phyloP scores from a whole-genome alignment of 2,113 vertebrate species.

The Zootoca vivipara region DNA sequence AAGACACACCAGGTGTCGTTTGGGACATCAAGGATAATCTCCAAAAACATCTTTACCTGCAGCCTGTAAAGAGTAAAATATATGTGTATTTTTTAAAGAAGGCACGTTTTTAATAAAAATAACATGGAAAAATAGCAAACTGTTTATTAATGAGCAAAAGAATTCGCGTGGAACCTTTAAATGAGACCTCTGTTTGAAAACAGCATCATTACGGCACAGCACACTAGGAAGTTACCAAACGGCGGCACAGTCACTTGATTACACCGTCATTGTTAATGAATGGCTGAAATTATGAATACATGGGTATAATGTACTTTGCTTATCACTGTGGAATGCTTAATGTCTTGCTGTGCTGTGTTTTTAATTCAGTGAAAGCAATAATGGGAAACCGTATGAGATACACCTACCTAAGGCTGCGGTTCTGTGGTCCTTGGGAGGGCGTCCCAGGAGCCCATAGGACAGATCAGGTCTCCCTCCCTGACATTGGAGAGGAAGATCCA shows the following conservation, averaged over 20 bases:
- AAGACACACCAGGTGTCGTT: slow-evolving; percentile 48
- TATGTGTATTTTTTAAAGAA: slow-evolving; percentile 88
- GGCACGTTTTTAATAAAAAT: slow-evolving; percentile 90
- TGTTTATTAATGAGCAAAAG: slow-evolving; percentile 5
- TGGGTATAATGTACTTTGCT: not conserved
- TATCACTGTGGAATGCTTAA: not conserved
- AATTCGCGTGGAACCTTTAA: not conserved
- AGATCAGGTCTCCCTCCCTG: too few species aligned
- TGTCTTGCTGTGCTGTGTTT: not conserved
- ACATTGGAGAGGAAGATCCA: too few species aligned
- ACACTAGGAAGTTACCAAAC: not conserved
- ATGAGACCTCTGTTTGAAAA: not conserved
- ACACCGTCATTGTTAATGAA: slow-evolving; percentile 27
- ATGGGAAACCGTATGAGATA: not conserved
- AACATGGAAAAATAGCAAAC: slow-evolving; percentile 66
- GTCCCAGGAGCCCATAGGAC: too few species aligned
- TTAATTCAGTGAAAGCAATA: not conserved
- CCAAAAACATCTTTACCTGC: slow-evolving; percentile 80
- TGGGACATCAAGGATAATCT: slow-evolving; percentile 69
- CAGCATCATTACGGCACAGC: not conserved
- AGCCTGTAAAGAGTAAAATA: slow-evolving; percentile 83
- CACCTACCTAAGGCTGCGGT: not conserved
- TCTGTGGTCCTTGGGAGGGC: too few species aligned
- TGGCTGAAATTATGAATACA: slow-evolving; percentile 8
- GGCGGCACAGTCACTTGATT: slow-evolving; percentile 3